phyloP scores from a whole-genome alignment of 2,113 vertebrate species.

The Urocolius indicus region DNA sequence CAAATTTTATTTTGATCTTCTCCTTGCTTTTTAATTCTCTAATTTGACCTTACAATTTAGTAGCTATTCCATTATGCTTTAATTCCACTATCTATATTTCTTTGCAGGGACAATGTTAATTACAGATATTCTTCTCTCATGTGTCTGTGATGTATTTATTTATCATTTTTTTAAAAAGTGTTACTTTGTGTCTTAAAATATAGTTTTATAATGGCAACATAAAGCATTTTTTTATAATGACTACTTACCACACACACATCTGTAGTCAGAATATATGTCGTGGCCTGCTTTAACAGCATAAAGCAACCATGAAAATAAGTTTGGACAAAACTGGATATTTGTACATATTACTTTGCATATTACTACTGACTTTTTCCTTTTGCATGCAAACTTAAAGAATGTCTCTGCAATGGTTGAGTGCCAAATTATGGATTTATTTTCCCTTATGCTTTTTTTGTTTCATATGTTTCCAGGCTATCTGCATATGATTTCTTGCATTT shows the following conservation, averaged over 20 bases:
- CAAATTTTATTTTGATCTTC: background rate
- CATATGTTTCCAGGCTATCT: background rate
- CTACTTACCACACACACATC: background rate
- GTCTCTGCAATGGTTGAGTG: background rate
- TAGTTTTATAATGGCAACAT: background rate
- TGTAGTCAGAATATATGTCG: background rate
- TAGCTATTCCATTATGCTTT: background rate
- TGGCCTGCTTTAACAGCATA: background rate
- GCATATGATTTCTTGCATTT: background rate
- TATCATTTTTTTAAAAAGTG: background rate
- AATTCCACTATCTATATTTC: background rate
- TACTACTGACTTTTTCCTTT: background rate
- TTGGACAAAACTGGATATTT: background rate
- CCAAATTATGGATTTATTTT: background rate
- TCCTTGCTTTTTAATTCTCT: background rate
- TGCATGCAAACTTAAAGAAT: background rate
- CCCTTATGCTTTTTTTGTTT: background rate
- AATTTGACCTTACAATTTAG: background rate
- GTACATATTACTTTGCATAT: background rate
- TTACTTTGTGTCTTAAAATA: background rate
- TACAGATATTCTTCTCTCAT: background rate
- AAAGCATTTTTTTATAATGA: background rate
- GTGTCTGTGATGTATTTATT: background rate
- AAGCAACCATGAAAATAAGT: background rate
- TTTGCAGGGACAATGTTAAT: background rate